These are phyloP conservation scores for Protomyctophum bolini DNA, from an alignment of 2,113 vertebrate genomes.

Conservation along the genomic window DNA sequence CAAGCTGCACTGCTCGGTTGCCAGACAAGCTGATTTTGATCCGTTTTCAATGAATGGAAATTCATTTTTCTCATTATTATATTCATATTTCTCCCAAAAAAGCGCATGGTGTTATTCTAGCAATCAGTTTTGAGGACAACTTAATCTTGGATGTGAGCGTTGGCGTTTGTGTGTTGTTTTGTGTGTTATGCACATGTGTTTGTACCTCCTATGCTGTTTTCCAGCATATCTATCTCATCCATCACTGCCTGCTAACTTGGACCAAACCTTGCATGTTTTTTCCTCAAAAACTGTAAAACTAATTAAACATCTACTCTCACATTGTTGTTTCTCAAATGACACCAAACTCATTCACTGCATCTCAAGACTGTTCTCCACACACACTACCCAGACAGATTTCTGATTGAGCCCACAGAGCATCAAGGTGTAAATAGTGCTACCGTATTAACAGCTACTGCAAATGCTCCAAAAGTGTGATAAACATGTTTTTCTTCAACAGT, in stretches of 20 bases:
- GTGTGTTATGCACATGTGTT: conserved; percentile 13
- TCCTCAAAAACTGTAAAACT: not conserved
- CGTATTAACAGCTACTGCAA: too few relatives aligned
- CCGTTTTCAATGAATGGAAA: too few relatives aligned
- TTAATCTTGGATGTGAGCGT: not conserved
- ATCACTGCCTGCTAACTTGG: conserved; percentile 54
- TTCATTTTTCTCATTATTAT: too few relatives aligned
- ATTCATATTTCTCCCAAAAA: too few relatives aligned
- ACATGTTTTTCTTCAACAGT: too few relatives aligned
- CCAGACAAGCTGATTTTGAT: too few relatives aligned
- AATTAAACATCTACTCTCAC: too few relatives aligned
- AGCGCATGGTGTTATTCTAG: too few relatives aligned
- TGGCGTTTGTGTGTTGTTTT: not conserved
- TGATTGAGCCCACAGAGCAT: not conserved
- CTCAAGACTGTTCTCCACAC: conserved; percentile 3
- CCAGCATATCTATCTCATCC: conserved; percentile 31
- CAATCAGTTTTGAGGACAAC: not conserved
- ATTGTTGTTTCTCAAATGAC: not conserved
- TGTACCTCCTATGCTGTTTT: conserved; percentile 40
- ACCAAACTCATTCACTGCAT: not conserved
- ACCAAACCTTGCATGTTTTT: conserved; percentile 25
- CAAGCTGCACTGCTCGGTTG: too few relatives aligned
- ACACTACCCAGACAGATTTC: not conserved
- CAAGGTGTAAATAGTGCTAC: too few relatives aligned
- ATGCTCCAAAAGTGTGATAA: too few relatives aligned